Base-by-base conservation (phyloP, 2,888 invertebrate species). In the Macaria liturata region DNA sequence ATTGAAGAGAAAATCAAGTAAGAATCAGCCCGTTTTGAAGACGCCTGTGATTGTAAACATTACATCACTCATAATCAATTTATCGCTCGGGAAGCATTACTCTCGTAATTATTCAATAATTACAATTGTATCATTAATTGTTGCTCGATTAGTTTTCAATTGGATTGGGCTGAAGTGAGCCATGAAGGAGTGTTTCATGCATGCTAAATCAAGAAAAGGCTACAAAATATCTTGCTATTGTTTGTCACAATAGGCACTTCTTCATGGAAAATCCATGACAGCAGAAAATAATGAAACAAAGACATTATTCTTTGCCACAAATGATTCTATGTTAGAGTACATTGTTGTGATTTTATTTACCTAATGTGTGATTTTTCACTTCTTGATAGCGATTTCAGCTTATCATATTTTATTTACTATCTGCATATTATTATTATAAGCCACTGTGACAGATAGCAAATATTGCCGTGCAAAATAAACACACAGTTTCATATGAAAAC, bases 1-100 rank as follows among this genome's bases (percentile, higher is more conserved):
- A 93, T 94, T 65, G 97, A 97, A 68, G 97, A 98, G 83, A 97
- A 96, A 93, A 95, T 97, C 65, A 94, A 95, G 95, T 94, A 83
- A 91, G 85, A 69, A 57, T 45, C 7, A 43, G 34, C 20, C 30
- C 9, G 20, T 9, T 40, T 30, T 37, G 49, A 9, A 55, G 32
- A 50, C 51, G 43, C 59, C 61, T 61, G 49, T 56, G 50, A 57
- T 67, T 73, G 71, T 73, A 74, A 77, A 78, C 75, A 77, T 65
- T 67, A 51, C 46, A 62, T 61, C 62, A 60, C 46, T 49, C 39
- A 46, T 58, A 61, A 59, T 61, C 66, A 47, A 51, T 61, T 57
- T 49, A 56, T 53, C 53, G 48, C 46, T 31, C 20, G 9, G 39
- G 56, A 34, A 31, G 4, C 32, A 20, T 20, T 57, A 39, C 48